Base-by-base conservation (phyloP, 2,888 invertebrate genomes). In the Caprella mutica region DNA sequence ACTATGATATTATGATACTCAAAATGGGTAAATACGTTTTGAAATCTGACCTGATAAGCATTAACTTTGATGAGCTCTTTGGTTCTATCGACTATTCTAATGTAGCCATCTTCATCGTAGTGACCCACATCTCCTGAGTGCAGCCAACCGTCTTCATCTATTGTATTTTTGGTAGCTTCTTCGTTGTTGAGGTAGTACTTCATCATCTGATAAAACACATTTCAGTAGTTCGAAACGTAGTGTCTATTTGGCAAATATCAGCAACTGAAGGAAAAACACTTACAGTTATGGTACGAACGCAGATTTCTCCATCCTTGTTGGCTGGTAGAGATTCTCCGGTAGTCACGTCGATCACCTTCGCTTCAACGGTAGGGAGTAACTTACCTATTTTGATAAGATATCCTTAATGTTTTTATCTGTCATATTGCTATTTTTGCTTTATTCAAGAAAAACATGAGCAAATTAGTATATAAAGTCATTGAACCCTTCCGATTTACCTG, bases 31-130 rank as follows among this genome's bases (percentile, higher is more conserved):
- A n/a, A n/a, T n/a, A n/a, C n/a, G n/a, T n/a, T n/a, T n/a, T n/a
- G n/a, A n/a, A n/a, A n/a, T n/a, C 27, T 68, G 67, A 77, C 77
- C 72, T 79, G 79, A 69, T 81, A 85, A 39, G 84, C 89, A 72
- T 91, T 90, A 69, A 86, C 89, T 72, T 92, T 92, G 68, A 92
- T 91, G 21, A 92, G 79, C 70, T 91, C 90, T 71, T 92, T 92
- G 23, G 89, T 74, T 60, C 91, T 76, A 71, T 89, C 92, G 2
- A 89, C 84, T 65, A 91, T 81, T 69, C 79, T 89, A 72, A 88
- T 84, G 71, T 78, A 82, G 1, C 81, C 82, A 17, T 88, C 81
- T 1, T 79, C 72, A 69, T 90, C 87, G 67, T 82, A 86, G 71
- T 85, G 87, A 1, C 85, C 90, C 65, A 91, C 55, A 71, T 92